Base-by-base conservation (phyloP, 2,888 invertebrate species). In the Tyria jacobaeae region DNA sequence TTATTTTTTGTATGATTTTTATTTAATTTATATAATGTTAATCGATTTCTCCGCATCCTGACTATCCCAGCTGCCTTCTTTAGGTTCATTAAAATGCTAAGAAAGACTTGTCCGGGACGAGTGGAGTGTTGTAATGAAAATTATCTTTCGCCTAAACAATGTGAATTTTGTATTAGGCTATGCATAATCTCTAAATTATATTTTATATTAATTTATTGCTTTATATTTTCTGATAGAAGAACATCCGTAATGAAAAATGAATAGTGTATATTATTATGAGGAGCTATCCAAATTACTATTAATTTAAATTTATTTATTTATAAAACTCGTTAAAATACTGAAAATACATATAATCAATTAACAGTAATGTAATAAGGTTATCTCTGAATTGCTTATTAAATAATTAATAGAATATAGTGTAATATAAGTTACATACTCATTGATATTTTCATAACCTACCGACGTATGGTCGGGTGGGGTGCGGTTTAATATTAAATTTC, bases 191-290 rank as follows among this genome's bases (percentile, higher is more conserved):
- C 59, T 37, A 57, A 53, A 64, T 50, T 61, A 25, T 56, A 53
- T 53, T 52, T 61, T 65, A 57, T 54, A 66, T 63, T 70, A 59
- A 73, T 70, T 73, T 70, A 70, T 67, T 64, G 25, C 47, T 39
- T 49, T 39, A 55, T 66, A 50, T 55, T 58, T 64, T 41, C 57
- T 35, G 53, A 39, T 44, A 47, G 56, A 68, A 69, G 57, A 69
- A 52, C 75, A 66, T 50, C 48, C 15, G 35, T 21, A 21, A 9
- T 44, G 10, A 44, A 44, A 44, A 44, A 3, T 10, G 1, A 7
- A n/a, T 41, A 7, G 17, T 21, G 12, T 44, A n/a, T n/a, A n/a
- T n/a, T n/a, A n/a, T n/a, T n/a, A n/a, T n/a, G n/a, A n/a, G n/a
- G n/a, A n/a, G n/a, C n/a, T n/a, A n/a, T n/a, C n/a, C n/a, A n/a